phyloP scores from a whole-genome alignment of 1,140 invertebrate species.

The Teleopsis dalmanni region DNA sequence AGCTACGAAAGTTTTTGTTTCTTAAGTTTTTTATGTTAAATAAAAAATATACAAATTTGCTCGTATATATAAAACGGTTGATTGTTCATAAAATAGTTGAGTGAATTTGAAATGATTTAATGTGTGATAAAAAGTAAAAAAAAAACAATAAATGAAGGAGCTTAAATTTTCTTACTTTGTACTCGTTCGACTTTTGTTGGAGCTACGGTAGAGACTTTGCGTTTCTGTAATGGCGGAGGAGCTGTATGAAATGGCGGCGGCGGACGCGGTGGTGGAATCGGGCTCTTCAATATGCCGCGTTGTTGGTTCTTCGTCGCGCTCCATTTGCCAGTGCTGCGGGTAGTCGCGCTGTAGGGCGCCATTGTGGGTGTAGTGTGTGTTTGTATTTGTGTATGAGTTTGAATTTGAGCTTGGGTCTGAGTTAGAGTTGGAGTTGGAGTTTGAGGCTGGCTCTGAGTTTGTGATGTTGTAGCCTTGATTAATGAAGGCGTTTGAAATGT shows the following conservation, averaged over 20 bases:
- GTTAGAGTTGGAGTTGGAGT: constrained; percentile 6
- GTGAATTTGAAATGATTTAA: not conserved
- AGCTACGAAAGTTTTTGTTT: too few relatives aligned
- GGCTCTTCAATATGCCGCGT: constrained; percentile 25
- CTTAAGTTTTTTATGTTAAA: too few relatives aligned
- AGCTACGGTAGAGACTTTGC: constrained; percentile 14
- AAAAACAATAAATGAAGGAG: constrained; percentile 1
- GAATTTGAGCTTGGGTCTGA: not conserved
- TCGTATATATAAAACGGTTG: not conserved
- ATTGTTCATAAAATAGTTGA: not conserved
- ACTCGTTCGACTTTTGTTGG: constrained; percentile 24
- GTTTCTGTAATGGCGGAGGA: constrained; percentile 17
- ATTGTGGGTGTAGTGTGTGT: constrained; percentile 10
- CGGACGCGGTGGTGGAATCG: constrained; percentile 28
- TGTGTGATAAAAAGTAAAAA: not conserved
- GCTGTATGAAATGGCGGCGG: constrained; percentile 14
- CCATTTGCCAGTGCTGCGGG: constrained; percentile 15
- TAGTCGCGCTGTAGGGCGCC: constrained; percentile 10
- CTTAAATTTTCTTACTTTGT: constrained; percentile 27
- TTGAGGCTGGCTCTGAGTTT: constrained; percentile 4
- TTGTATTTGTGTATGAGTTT: not conserved
- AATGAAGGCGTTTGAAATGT: constrained; percentile 31
- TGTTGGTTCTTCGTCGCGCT: constrained; percentile 1
- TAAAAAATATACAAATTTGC: too few relatives aligned
- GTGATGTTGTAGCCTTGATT: constrained; percentile 14